These are phyloP conservation scores for Pammene aurita DNA, from an alignment of 2,888 invertebrate genomes.

Conservation along the genomic window DNA sequence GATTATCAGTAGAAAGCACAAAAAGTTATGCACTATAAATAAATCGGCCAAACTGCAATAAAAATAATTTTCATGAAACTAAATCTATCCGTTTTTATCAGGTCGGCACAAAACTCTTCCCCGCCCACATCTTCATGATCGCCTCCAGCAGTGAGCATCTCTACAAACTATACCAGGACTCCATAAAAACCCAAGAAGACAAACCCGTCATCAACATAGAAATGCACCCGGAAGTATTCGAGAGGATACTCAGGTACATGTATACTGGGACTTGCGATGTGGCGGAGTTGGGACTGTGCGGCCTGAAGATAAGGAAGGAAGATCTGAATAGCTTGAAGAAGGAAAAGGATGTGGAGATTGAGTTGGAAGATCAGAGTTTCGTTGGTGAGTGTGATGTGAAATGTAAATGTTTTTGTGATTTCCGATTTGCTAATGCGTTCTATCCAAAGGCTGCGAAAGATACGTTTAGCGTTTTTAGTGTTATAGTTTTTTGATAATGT, in stretches of 20 bases:
- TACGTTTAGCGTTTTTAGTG: no score
- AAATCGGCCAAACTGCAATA: no score
- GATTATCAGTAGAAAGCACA: no score
- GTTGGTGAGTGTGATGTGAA: slow-evolving; percentile 58
- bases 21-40: no score
- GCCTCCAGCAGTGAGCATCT: slow-evolving; percentile 86
- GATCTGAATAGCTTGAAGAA: slow-evolving; percentile 64
- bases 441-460: no score
- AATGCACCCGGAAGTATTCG: slow-evolving; percentile 86
- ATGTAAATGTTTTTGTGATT: background rate
- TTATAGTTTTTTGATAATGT: no score
- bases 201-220: slow-evolving; percentile 75
- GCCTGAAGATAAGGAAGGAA: slow-evolving; percentile 73
- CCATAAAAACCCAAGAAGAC: slow-evolving; percentile 55
- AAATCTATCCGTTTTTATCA: slow-evolving; percentile 51
- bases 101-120: slow-evolving; percentile 84
- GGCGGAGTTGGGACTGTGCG: slow-evolving; percentile 77
- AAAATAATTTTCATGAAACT: no score
- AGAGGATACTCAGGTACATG: slow-evolving; percentile 85
- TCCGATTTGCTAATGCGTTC: no score
- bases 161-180: slow-evolving; percentile 78
- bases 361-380: slow-evolving; percentile 55
- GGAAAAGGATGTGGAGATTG: slow-evolving; percentile 56
- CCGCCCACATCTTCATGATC: slow-evolving; percentile 89
- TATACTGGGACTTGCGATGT: slow-evolving; percentile 88